Conservation (phyloP, 1,140 invertebrate genomes). For the Drosophila ohnishii region DNA sequence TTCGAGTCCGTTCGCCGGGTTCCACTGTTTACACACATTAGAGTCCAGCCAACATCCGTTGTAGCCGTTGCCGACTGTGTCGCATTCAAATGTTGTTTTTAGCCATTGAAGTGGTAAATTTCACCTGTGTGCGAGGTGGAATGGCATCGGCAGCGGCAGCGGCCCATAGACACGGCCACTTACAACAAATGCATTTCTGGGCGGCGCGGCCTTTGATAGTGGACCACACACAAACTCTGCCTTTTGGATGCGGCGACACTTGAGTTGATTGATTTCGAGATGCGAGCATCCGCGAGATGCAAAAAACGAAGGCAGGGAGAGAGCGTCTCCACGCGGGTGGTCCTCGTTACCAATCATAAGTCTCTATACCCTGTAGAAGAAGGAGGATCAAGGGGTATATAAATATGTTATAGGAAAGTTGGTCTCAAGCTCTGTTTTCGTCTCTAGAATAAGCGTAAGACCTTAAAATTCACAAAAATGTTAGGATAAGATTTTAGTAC, state of each 20-base stretch:
- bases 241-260: slow-evolving; percentile 54
- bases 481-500: background rate
- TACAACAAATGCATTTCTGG: slow-evolving; percentile 78
- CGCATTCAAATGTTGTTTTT: slow-evolving; percentile 80
- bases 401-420: too few relatives aligned
- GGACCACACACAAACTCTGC: slow-evolving; percentile 70
- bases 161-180: slow-evolving; percentile 75
- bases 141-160: slow-evolving; percentile 14
- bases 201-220: slow-evolving; percentile 72
- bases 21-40: slow-evolving; percentile 74
- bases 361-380: background rate
- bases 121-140: slow-evolving; percentile 76
- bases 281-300: slow-evolving; percentile 70
- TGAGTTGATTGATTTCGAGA: slow-evolving; percentile 79
- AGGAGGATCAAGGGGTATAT: background rate
- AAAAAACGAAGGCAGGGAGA: slow-evolving; percentile 44
- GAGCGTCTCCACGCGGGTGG: slow-evolving; percentile 60
- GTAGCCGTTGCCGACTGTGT: slow-evolving; percentile 72
- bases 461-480: background rate
- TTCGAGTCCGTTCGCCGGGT: slow-evolving; percentile 23
- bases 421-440: too few relatives aligned
- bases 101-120: slow-evolving; percentile 79
- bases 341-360: slow-evolving; percentile 28
- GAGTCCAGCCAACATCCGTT: slow-evolving; percentile 71
- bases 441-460: too few relatives aligned